Percentiles rank a stretch among this genome's conserved stretches.
These are phyloP conservation scores for Nudaria mundana DNA, from an alignment of 2,888 invertebrate genomes.

Conservation along the genomic window DNA sequence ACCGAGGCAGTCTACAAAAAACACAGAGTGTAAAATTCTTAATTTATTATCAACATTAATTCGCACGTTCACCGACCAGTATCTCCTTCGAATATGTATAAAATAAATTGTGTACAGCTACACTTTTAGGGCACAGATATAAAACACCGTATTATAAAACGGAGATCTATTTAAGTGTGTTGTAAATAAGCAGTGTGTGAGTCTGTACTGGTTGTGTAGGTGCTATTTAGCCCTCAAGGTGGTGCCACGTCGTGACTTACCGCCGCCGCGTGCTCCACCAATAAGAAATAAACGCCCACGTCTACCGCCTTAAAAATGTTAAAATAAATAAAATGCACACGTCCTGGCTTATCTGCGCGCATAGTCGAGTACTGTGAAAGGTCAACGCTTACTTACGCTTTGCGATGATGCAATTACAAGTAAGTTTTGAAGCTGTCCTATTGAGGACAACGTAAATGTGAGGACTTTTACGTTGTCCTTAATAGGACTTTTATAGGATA, in stretches of 20 bases:
- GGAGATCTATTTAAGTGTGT: constrained; percentile 42
- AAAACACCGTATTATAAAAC: constrained; percentile 7
- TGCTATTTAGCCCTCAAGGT: constrained; percentile 78
- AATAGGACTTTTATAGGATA: too few species aligned
- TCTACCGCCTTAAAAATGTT: constrained; percentile 72
- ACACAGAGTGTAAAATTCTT: too few species aligned
- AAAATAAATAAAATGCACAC: constrained; percentile 81
- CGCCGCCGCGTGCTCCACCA: constrained; percentile 60
- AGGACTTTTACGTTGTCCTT: too few species aligned
- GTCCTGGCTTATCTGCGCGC: constrained; percentile 72
- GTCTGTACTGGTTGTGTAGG: constrained; percentile 49
- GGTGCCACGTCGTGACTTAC: constrained; percentile 77
- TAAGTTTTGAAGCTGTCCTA: too few species aligned
- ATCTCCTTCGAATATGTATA: not conserved
- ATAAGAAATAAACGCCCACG: constrained; percentile 52
- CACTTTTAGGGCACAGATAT: constrained; percentile 8
- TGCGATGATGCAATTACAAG: too few species aligned
- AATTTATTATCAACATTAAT: not conserved
- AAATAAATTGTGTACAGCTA: constrained; percentile 1
- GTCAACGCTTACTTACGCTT: constrained; percentile 46
- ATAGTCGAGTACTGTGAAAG: constrained; percentile 62
- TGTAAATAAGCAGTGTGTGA: constrained; percentile 49
- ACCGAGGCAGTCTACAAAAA: too few species aligned
- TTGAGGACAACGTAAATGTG: too few species aligned
- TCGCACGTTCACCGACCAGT: not conserved